These are phyloP conservation scores for Agrochola lota DNA, from an alignment of 2,888 invertebrate species.

Conservation along the genomic window DNA sequence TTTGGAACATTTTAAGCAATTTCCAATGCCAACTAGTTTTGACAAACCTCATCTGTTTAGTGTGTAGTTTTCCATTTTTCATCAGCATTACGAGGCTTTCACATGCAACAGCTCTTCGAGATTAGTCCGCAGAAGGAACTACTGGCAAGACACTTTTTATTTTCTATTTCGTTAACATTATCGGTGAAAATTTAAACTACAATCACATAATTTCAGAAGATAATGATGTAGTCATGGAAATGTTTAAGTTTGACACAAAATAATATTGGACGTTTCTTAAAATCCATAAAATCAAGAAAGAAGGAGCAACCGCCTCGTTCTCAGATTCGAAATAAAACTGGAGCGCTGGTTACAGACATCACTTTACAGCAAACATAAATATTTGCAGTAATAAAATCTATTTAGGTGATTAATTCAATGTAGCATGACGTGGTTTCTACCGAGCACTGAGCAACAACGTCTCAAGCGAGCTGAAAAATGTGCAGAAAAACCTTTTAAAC, in stretches of 20 bases:
- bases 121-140: neutral
- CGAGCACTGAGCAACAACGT: constrained; percentile 58
- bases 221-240: constrained; percentile 25
- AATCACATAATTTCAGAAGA: constrained; percentile 8
- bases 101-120: neutral
- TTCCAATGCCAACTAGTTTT: neutral
- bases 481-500: constrained; percentile 67
- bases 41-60: neutral
- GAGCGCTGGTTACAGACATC: constrained; percentile 73
- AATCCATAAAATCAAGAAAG: constrained; percentile 50
- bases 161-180: neutral
- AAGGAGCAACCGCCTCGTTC: constrained; percentile 52
- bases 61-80: neutral
- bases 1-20: constrained; percentile 7
- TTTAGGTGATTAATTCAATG: constrained; percentile 85
- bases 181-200: neutral
- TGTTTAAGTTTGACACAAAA: constrained; percentile 33
- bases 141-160: neutral
- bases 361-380: constrained; percentile 82
- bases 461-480: constrained; percentile 61
- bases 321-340: constrained; percentile 70
- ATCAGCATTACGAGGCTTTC: neutral
- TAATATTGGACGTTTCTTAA: constrained; percentile 51
- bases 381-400: constrained; percentile 86
- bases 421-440: constrained; percentile 77